Conservation (phyloP, 2,797 vertebrate species). For the Sciurus carolinensis region DNA sequence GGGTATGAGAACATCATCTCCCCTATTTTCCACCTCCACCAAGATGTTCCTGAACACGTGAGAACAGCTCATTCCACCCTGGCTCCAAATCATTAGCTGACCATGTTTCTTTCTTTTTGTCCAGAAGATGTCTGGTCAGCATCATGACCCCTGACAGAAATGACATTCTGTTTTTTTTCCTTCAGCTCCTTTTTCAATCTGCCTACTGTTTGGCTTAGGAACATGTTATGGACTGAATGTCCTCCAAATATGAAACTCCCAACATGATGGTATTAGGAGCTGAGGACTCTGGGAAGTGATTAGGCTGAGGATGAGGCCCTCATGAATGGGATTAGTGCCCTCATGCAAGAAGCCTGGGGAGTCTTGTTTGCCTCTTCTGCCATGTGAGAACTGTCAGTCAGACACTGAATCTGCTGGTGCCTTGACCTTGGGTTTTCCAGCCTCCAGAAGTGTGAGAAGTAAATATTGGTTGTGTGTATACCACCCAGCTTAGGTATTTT, state of each 20-base stretch:
- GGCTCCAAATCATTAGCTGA: not conserved
- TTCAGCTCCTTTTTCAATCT: not conserved
- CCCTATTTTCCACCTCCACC: not conserved
- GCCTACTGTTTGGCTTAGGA: not conserved
- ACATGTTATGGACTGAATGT: not conserved
- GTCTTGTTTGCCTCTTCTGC: not conserved
- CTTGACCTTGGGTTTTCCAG: not conserved
- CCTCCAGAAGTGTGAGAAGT: not conserved
- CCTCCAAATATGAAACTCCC: no score
- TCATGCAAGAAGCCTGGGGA: not conserved
- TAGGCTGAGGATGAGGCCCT: not conserved
- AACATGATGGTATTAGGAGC: not conserved
- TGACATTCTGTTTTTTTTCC: not conserved
- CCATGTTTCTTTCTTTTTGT: not conserved
- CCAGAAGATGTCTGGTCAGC: not conserved
- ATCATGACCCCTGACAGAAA: not conserved
- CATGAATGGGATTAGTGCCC: not conserved
- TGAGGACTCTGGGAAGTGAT: not conserved
- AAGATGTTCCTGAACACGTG: not conserved
- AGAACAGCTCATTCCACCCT: not conserved
- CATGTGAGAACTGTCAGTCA: not conserved
- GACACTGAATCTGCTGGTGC: not conserved
- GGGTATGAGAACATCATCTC: not conserved
- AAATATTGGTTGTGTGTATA: not conserved
- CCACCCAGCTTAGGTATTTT: not conserved